phyloP scores from a whole-genome alignment of 2,797 vertebrate genomes.

The Aotus griseimembra region DNA sequence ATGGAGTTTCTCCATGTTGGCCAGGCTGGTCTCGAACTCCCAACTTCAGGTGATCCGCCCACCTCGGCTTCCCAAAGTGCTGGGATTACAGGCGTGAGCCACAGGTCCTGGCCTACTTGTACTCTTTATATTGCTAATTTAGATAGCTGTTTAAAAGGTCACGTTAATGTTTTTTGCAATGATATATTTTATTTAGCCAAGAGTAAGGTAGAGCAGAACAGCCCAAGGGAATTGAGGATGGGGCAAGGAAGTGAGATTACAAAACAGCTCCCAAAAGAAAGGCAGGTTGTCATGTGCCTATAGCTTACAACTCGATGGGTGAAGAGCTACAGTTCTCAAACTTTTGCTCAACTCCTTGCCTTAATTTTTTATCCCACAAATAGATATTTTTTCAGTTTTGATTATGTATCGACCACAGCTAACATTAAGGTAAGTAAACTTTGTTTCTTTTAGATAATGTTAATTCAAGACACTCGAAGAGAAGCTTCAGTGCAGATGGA shows the following conservation, averaged over 20 bases:
- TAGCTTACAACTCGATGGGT: not conserved
- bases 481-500: slow-evolving; percentile 78
- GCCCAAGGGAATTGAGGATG: not conserved
- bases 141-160: not conserved
- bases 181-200: not conserved
- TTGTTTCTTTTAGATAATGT: slow-evolving; percentile 77
- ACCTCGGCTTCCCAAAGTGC: too few relatives aligned
- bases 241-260: not conserved
- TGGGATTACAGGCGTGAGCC: too few relatives aligned
- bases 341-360: not conserved
- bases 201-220: not conserved
- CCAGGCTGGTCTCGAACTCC: too few relatives aligned
- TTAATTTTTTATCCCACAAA: not conserved
- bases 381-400: not conserved
- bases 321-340: not conserved
- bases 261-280: not conserved
- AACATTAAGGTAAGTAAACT: not conserved
- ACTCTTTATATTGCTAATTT: not conserved
- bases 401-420: not conserved
- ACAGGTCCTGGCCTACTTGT: too few relatives aligned
- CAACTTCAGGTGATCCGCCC: too few relatives aligned
- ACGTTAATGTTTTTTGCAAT: not conserved
- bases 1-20: too few relatives aligned
- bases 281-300: not conserved
- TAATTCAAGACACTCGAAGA: slow-evolving; percentile 71